Evolutionary conservation across 2,888 invertebrate genomes (phyloP), one percentile per base, ranked within the genome.

Genomic region (Acrobasis suavella): DNA sequence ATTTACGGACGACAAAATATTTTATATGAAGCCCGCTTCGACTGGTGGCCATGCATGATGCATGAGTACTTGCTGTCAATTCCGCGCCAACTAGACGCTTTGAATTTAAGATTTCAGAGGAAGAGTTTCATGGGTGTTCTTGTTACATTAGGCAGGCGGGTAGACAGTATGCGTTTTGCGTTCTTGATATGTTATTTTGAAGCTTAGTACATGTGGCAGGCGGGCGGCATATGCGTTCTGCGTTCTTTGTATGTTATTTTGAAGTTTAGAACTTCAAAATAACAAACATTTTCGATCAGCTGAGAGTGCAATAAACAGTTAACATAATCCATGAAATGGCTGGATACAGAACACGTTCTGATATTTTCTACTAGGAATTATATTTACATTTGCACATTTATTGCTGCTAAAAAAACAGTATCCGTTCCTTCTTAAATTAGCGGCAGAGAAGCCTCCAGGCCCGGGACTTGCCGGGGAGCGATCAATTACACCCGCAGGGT

Each of bases 1-100:
- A 56, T 56, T 46, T 56, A 56, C 39, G 14, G 38, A 17, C 42
- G 56, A 14, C 42, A 56, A 56, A 56, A 56, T 56, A 56, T 56
- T 56, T 56, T 56, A 56, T 56, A 14, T 46, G 42, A 56, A 46
- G 42, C 17, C 22, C 56, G 42, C 56, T 42, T 14, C 14, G 17
- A 12, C 22, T 42, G 22, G 56, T 14, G 0, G 56, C 46, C 42
- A 56, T 56, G 42, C 42, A 56, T 56, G 56, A 56, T 46, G 39
- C 22, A 56, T 46, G 22, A 56, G 56, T 17, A 42, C 22, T 56
- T 52, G 42, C 56, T 42, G 56, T 46, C 56, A 17, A 56, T 56
- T 56, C 22, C 39, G 39, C 12, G n/a, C 17, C 56, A 22, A 22
- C 39, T 2, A 10, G 42, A 46, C 39, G 42, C 17, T 42, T 39